These are phyloP conservation scores for Ophiothrix spiculata DNA, from an alignment of 35 echinoderm and acorn worm species.

Conservation along the genomic window DNA sequence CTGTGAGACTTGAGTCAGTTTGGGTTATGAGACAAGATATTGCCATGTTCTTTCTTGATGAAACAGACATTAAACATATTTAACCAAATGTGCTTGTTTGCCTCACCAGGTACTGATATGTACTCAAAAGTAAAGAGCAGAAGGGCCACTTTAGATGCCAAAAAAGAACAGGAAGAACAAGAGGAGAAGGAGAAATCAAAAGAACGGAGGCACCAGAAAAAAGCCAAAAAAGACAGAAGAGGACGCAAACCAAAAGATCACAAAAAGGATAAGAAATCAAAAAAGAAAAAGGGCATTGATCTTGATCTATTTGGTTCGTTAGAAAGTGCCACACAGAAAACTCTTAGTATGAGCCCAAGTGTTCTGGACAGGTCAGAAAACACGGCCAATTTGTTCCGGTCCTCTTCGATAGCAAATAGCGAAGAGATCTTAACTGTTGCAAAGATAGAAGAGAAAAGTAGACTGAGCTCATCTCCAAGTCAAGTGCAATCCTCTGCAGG, in stretches of 20 bases:
- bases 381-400: slow-evolving; percentile 68
- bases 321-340: slow-evolving; percentile 83
- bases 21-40: no score
- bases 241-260: not conserved
- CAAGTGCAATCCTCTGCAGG: not conserved
- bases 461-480: not conserved
- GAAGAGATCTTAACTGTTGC: slow-evolving; percentile 70
- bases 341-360: slow-evolving; percentile 73
- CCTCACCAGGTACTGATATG: no score
- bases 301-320: slow-evolving; percentile 80
- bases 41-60: no score
- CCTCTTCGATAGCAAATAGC: slow-evolving; percentile 28
- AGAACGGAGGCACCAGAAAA: slow-evolving; percentile 51
- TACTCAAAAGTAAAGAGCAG: slow-evolving; percentile 89
- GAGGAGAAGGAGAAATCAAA: slow-evolving; percentile 47
- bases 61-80: no score
- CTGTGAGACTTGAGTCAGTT: no score
- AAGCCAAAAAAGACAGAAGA: slow-evolving; percentile 23
- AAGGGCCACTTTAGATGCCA: slow-evolving; percentile 84
- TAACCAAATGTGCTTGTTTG: no score
- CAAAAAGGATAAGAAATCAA: slow-evolving; percentile 41
- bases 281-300: slow-evolving; percentile 49
- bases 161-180: slow-evolving; percentile 6
- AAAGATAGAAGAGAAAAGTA: slow-evolving; percentile 68
- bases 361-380: slow-evolving; percentile 70